phyloP scores from a whole-genome alignment of 2,113 vertebrate genomes.

The Perognathus longimembris region DNA sequence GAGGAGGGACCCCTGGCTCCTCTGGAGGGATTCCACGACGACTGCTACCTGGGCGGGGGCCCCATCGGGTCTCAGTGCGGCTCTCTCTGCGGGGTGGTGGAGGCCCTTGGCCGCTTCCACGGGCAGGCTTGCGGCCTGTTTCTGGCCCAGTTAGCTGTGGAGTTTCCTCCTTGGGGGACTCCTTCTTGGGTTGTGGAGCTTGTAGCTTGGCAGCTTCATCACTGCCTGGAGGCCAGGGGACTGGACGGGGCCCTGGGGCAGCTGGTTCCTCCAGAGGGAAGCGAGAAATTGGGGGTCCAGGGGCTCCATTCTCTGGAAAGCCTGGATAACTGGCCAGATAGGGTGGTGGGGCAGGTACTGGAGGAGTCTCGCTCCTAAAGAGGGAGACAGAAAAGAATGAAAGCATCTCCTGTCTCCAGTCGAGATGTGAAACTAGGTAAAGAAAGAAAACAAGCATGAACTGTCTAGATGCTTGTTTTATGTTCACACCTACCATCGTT shows the following conservation, averaged over 20 bases:
- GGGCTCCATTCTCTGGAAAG: constrained; percentile 90
- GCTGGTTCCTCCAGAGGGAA: constrained; percentile 84
- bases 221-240: constrained; percentile 68
- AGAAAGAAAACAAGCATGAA: not conserved
- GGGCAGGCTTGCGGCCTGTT: constrained; percentile 66
- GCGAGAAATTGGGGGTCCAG: constrained; percentile 82
- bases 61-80: constrained; percentile 95
- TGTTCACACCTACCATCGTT: not conserved
- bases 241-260: constrained; percentile 64
- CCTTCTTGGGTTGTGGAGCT: constrained; percentile 74
- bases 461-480: not conserved
- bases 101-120: constrained; percentile 73
- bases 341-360: constrained; percentile 87
- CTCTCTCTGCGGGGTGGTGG: constrained; percentile 90
- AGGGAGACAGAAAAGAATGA: not conserved
- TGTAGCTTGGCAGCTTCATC: constrained; percentile 79
- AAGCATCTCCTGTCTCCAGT: not conserved
- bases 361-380: constrained; percentile 92
- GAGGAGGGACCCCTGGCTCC: constrained; percentile 77
- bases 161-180: constrained; percentile 77
- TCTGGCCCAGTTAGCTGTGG: constrained; percentile 66
- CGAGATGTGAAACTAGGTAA: not conserved
- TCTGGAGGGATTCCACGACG: constrained; percentile 77
- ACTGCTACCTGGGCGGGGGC: constrained; percentile 92
- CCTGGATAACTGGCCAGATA: constrained; percentile 89